A percentile compares a stretch with the other conserved stretches of the same genome.
Evolutionary conservation across 2,113 vertebrate species (phyloP).

Genomic region (Ceyx melanurus): DNA sequence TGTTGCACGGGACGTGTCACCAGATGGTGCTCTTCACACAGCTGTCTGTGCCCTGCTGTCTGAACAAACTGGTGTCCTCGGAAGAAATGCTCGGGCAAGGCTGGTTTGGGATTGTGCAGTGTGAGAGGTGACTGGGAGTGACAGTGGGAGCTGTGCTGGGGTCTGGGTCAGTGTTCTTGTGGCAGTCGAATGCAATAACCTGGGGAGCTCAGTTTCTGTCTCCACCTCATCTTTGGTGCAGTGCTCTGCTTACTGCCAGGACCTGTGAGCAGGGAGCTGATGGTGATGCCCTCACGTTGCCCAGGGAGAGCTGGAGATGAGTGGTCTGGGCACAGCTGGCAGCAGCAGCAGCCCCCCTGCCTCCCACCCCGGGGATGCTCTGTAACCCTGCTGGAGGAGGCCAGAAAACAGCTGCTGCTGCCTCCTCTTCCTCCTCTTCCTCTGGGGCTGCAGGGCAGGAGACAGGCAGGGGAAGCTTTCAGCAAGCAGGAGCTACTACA

Average conservation of each 20-base stretch:
- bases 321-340: background rate
- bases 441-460: rapidly evolving
- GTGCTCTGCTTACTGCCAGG: background rate
- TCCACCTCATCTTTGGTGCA: rapidly evolving
- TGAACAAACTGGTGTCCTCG: rapidly evolving
- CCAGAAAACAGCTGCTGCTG: background rate
- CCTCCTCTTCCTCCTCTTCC: background rate
- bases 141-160: background rate
- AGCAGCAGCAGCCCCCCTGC: background rate
- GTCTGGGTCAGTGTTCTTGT: rapidly evolving
- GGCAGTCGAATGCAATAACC: background rate
- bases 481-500: background rate
- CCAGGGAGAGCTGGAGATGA: rapidly evolving
- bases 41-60: rapidly evolving
- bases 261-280: background rate
- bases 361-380: background rate
- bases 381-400: background rate
- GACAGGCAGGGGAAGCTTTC: background rate
- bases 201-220: background rate
- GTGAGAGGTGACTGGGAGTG: background rate
- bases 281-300: too few relatives aligned
- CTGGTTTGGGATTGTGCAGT: rapidly evolving
- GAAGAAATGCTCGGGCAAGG: background rate
- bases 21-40: background rate
- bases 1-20: rapidly evolving